Conservation (phyloP, 2,888 invertebrate genomes). For the Parnassius smintheus region DNA sequence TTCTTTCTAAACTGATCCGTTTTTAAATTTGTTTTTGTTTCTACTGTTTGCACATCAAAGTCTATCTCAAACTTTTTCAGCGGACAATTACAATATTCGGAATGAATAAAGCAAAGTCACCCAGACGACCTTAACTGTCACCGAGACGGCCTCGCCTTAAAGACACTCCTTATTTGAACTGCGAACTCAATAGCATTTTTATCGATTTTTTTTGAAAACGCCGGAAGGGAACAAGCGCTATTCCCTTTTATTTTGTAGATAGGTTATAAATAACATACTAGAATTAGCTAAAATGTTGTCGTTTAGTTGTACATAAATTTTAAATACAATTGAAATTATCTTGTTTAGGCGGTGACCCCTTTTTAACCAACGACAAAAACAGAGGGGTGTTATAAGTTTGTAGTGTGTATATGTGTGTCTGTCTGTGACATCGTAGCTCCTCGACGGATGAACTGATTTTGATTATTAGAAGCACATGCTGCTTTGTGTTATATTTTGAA, state of each 20-base stretch:
- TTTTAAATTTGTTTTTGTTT: background rate
- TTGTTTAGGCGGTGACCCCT: too few species aligned
- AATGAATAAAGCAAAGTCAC: conserved; percentile 11
- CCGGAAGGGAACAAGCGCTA: conserved; percentile 8
- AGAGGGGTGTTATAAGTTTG: too few species aligned
- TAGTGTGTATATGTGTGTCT: too few species aligned
- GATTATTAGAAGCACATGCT: too few species aligned
- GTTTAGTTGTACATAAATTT: too few species aligned
- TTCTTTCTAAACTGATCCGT: background rate
- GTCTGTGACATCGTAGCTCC: too few species aligned
- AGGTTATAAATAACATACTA: too few species aligned
- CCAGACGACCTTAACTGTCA: conserved; percentile 16
- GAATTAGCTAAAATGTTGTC: too few species aligned
- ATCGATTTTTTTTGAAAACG: conserved; percentile 2
- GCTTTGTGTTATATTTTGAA: too few species aligned
- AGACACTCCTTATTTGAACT: conserved; percentile 8
- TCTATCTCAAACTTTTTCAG: background rate
- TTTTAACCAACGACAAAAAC: too few species aligned
- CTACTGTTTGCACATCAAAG: background rate
- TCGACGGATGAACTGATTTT: too few species aligned
- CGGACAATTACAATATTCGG: background rate
- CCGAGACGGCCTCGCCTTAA: conserved; percentile 12
- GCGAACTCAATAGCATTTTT: conserved; percentile 7
- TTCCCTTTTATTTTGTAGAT: conserved; percentile 9
- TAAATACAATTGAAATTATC: too few species aligned